Evolutionary conservation across 2,888 invertebrate species (phyloP).

Genomic region (Nomada goodeniana): DNA sequence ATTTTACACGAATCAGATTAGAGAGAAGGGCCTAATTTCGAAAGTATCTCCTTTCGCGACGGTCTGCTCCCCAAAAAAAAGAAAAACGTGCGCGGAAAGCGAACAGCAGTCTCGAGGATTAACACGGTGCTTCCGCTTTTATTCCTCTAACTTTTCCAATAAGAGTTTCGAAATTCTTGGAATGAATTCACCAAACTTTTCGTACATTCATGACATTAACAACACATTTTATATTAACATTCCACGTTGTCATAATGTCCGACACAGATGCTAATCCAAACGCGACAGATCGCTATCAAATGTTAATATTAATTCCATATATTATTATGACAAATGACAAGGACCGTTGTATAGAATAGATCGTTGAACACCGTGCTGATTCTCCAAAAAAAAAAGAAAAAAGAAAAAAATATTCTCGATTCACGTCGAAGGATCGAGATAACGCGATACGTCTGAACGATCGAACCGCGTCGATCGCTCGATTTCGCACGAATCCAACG

Average conservation of each 20-base stretch:
- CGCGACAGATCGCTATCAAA: slow-evolving; percentile 24
- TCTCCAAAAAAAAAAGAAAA: slow-evolving; percentile 27
- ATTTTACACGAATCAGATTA: background rate
- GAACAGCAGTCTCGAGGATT: slow-evolving; percentile 48
- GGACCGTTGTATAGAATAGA: background rate
- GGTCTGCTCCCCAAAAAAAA: slow-evolving; percentile 29
- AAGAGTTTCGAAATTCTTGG: slow-evolving; percentile 25
- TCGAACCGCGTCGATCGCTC: slow-evolving; percentile 32
- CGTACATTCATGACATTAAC: too few relatives aligned
- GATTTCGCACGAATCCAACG: slow-evolving; percentile 34
- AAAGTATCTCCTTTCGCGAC: slow-evolving; percentile 59
- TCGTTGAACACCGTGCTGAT: slow-evolving; percentile 64
- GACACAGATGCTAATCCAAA: slow-evolving; percentile 8
- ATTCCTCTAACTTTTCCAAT: background rate
- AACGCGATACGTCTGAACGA: background rate
- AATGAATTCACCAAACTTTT: background rate
- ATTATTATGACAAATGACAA: background rate
- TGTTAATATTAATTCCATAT: slow-evolving; percentile 9
- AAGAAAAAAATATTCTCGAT: slow-evolving; percentile 16
- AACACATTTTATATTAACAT: slow-evolving; percentile 41
- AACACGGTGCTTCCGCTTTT: slow-evolving; percentile 54
- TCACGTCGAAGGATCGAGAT: slow-evolving; percentile 28
- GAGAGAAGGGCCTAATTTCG: slow-evolving; percentile 63
- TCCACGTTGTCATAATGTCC: slow-evolving; percentile 44
- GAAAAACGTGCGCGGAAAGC: slow-evolving; percentile 24